Evolutionary conservation across 2,888 invertebrate species (phyloP), one percentile per base, ranked within the genome.

Genomic region (Morpho deidamia): DNA sequence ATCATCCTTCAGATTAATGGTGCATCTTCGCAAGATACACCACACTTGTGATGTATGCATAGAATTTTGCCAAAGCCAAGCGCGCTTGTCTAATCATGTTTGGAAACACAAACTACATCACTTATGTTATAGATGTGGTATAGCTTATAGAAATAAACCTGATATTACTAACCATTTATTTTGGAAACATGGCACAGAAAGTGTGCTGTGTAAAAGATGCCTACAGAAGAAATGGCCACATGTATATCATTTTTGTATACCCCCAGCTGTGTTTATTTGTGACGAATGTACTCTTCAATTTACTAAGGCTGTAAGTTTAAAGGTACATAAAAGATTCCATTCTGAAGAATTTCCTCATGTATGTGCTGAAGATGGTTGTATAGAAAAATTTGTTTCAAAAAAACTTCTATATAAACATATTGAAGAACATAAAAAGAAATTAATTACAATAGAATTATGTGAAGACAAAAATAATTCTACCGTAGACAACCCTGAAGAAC

Each of bases 171-270:
- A 96, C 72, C 97, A 97, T 84, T 86, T 97, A 53, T 96, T 96
- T 76, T 97, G 97, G 96, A 97, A 97, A 78, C 97, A 97, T 78
- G 96, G 96, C 14, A 96, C 96, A 2, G 96, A 97, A 72, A 96
- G 96, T 81, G 94, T 95, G 2, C 81, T 94, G 37, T 97, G 97
- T 74, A 96, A 96, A 76, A 93, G 92, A 70, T 97, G 97, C 76
- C 80, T 96, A 49, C 96, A 96, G 71, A 97, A 96, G 72, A 96
- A 96, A 69, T 97, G 97, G 97, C 96, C 96, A 0, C 96, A 97
- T 78, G 95, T 96, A 7, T 97, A 96, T 83, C 97, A 97, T 75
- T 97, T 97, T 71, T 97, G 97, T 75, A 92, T 94, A 61, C 96
- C 96, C 40, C 96, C 96, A 3, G 82, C 91, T 8, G 90, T 92